phyloP scores from a whole-genome alignment of 2,797 vertebrate genomes.

The Oryzias sinensis region DNA sequence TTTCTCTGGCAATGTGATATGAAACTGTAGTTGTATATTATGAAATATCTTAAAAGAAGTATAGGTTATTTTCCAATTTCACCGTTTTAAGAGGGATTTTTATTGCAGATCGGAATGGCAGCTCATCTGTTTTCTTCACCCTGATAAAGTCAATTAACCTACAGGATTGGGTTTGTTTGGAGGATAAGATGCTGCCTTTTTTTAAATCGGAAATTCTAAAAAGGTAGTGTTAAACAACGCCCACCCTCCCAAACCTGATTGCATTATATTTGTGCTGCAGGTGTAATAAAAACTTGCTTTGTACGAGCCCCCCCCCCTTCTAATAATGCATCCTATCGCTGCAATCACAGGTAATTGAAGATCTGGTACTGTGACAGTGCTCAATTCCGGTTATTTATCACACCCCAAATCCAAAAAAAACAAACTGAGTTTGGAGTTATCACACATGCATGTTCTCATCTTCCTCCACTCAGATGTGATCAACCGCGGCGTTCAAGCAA shows the following conservation, averaged over 20 bases:
- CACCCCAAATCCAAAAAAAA: slow-evolving; percentile 48
- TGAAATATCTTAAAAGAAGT: slow-evolving; percentile 85
- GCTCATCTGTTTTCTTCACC: slow-evolving; percentile 53
- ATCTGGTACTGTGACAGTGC: slow-evolving; percentile 37
- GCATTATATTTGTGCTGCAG: slow-evolving; percentile 45
- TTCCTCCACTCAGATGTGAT: slow-evolving; percentile 53
- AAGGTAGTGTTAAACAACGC: slow-evolving; percentile 50
- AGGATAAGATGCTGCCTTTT: slow-evolving; percentile 62
- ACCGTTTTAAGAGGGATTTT: slow-evolving; percentile 62
- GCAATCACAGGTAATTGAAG: slow-evolving; percentile 39
- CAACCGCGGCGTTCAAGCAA: slow-evolving; percentile 52
- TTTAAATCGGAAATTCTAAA: slow-evolving; percentile 61
- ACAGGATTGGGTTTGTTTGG: slow-evolving; percentile 70
- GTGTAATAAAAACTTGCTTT: slow-evolving; percentile 56
- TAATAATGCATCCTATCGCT: slow-evolving; percentile 48
- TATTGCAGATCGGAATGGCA: slow-evolving; percentile 50
- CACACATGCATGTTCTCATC: slow-evolving; percentile 40
- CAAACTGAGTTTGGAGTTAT: slow-evolving; percentile 45
- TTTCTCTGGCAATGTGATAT: slow-evolving; percentile 90
- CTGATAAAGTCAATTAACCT: slow-evolving; percentile 79
- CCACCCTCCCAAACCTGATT: slow-evolving; percentile 35
- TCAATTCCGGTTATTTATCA: slow-evolving; percentile 66
- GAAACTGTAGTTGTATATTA: slow-evolving; percentile 88
- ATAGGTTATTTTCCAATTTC: slow-evolving; percentile 80
- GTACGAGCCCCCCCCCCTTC: slow-evolving; percentile 31